Evolutionary conservation across 2,797 vertebrate genomes (phyloP).

Genomic region (Enteromius radiatus): DNA sequence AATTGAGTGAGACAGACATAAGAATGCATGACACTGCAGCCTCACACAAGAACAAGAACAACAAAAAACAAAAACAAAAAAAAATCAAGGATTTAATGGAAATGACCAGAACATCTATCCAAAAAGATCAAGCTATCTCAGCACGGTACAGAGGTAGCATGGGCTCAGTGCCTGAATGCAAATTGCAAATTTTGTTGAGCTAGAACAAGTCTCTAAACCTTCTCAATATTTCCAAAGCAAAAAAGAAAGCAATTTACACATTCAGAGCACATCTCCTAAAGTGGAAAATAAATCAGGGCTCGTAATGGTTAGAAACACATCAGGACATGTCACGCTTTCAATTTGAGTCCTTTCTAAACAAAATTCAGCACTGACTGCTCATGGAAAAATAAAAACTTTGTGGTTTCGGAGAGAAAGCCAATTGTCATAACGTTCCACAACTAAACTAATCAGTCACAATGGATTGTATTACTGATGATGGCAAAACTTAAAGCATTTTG

Average conservation of each 20-base stretch:
- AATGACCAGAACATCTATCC: slow-evolving; percentile 34
- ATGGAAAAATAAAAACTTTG: slow-evolving; percentile 40
- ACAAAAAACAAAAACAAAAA: slow-evolving; percentile 41
- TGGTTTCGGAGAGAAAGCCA: slow-evolving; percentile 33
- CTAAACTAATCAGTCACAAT: slow-evolving; percentile 46
- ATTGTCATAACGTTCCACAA: slow-evolving; percentile 39
- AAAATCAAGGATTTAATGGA: slow-evolving; percentile 27
- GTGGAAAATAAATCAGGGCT: slow-evolving; percentile 38
- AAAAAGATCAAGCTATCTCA: slow-evolving; percentile 18
- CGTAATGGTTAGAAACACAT: slow-evolving; percentile 29
- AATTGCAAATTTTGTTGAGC: slow-evolving; percentile 6
- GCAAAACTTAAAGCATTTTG: slow-evolving; percentile 20
- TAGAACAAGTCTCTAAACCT: slow-evolving; percentile 19
- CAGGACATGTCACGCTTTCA: slow-evolving; percentile 32
- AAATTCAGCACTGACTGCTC: slow-evolving; percentile 32
- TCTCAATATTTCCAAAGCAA: slow-evolving; percentile 30
- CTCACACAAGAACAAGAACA: slow-evolving; percentile 52
- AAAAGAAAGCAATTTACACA: slow-evolving; percentile 41
- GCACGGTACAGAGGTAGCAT: slow-evolving; percentile 11
- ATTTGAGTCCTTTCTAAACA: slow-evolving; percentile 40
- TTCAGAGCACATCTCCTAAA: slow-evolving; percentile 36
- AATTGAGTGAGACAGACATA: slow-evolving; percentile 60
- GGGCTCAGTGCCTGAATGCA: slow-evolving; percentile 35
- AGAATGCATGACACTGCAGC: slow-evolving; percentile 47
- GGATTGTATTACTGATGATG: slow-evolving; percentile 33